Evolutionary conservation across 2,797 vertebrate genomes (phyloP), one percentile per base, ranked within the genome.

Genomic region (Lateolabrax maculatus): DNA sequence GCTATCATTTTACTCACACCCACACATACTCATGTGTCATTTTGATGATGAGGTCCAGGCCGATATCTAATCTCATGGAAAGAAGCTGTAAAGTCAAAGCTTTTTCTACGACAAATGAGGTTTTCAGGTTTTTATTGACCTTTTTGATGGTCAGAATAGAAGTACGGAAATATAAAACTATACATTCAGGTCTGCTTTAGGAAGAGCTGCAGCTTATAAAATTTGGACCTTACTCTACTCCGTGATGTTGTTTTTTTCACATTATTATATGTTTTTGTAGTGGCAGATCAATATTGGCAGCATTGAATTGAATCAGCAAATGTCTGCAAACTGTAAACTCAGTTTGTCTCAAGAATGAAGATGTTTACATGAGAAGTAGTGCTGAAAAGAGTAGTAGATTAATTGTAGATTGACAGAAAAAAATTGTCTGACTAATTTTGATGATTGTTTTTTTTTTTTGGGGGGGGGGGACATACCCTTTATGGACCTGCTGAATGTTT

Each of bases 1-100:
- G 90, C 92, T 94, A 95, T 96, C 93, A 90, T 91, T 95, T 96
- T 95, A 95, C 93, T 80, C 90, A 92, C 93, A 86, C 80, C 48
- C 85, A 81, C 75, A 71, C 81, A 57, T 39, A 29, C 51, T 49
- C 69, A 21, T 29, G 60, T 88, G 88, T 82, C 79, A 87, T 80
- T 86, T 86, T 86, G 81, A 90, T 77, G 87, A 86, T 79, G 85
- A 79, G 73, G 80, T 89, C 86, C 78, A 77, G 67, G 67, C 52
- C 84, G 72, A 77, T 85, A 87, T 70, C 67, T 60, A n/a, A 83
- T 23, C 52, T 83, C 58, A 52, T 34, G 13, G 62, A 74, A 80
- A 65, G 48, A 68, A 79, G 43, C 57, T 79, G 27, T 39, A 3
- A 78, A 73, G 46, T 67, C 49, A 52, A 66, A 71, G 21, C 19